Evolutionary conservation across 2,888 invertebrate genomes (phyloP).

Genomic region (Digitonthophagus gazella): DNA sequence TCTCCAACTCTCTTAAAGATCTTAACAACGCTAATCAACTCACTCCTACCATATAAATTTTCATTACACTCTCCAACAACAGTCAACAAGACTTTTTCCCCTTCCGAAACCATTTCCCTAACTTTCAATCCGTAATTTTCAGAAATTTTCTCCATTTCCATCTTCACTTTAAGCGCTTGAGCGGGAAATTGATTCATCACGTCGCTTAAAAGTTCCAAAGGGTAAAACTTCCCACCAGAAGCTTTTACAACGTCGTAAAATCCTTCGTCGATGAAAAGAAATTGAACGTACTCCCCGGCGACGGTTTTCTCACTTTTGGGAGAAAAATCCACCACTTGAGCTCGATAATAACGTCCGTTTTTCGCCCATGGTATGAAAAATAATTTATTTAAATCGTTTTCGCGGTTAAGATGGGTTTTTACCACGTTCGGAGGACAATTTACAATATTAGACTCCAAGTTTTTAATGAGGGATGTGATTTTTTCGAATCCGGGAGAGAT

Average conservation of each 20-base stretch:
- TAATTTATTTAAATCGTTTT: conserved; percentile 46
- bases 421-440: conserved; percentile 27
- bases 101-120: conserved; percentile 54
- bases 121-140: conserved; percentile 46
- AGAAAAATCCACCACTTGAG: conserved; percentile 50
- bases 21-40: conserved; percentile 59
- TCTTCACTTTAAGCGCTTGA: conserved; percentile 45
- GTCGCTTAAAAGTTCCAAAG: conserved; percentile 51
- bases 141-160: conserved; percentile 43
- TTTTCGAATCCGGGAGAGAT: conserved; percentile 44
- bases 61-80: conserved; percentile 43
- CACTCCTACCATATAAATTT: too few species aligned
- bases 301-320: conserved; percentile 45
- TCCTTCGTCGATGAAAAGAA: conserved; percentile 59
- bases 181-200: conserved; percentile 49
- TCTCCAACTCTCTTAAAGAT: conserved; percentile 67
- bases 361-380: conserved; percentile 53
- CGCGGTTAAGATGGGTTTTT: conserved; percentile 33
- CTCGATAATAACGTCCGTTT: conserved; percentile 51
- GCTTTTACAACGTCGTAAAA: conserved; percentile 49
- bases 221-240: conserved; percentile 48
- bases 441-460: conserved; percentile 35
- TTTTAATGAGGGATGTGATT: too few species aligned
- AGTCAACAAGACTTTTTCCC: conserved; percentile 59
- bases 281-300: conserved; percentile 51